These are phyloP conservation scores for Taphrorychus bicolor DNA, from an alignment of 2,888 invertebrate species.

Conservation along the genomic window DNA sequence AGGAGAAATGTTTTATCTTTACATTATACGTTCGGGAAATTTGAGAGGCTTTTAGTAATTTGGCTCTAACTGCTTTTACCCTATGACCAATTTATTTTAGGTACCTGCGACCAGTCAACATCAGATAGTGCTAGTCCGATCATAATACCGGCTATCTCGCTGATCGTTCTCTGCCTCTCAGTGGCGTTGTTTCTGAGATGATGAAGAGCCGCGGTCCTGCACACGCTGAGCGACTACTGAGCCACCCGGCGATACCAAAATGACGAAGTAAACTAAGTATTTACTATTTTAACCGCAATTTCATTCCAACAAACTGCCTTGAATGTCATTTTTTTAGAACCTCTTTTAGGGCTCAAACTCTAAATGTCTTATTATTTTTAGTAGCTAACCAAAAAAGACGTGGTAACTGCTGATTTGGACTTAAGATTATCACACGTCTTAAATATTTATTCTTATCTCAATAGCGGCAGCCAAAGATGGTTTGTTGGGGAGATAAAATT, in stretches of 20 bases:
- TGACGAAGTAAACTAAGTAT: constrained; percentile 6
- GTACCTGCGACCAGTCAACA: constrained; percentile 51
- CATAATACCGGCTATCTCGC: constrained; percentile 47
- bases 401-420: too few relatives aligned
- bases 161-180: constrained; percentile 46
- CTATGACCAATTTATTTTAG: constrained; percentile 42
- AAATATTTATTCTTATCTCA: too few relatives aligned
- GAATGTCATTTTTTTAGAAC: neutral
- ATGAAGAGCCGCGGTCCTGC: constrained; percentile 51
- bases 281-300: constrained; percentile 16
- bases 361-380: too few relatives aligned
- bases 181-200: constrained; percentile 51
- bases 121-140: constrained; percentile 46
- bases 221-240: constrained; percentile 51
- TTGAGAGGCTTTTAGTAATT: too few relatives aligned
- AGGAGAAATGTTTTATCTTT: too few relatives aligned
- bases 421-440: too few relatives aligned
- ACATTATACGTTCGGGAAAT: too few relatives aligned
- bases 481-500: neutral
- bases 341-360: neutral
- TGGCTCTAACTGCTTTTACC: too few relatives aligned
- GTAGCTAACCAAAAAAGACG: too few relatives aligned
- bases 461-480: too few relatives aligned
- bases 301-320: neutral
- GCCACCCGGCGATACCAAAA: constrained; percentile 8